Conservation (phyloP, 2,797 vertebrate species). For the Enteromius radiatus region DNA sequence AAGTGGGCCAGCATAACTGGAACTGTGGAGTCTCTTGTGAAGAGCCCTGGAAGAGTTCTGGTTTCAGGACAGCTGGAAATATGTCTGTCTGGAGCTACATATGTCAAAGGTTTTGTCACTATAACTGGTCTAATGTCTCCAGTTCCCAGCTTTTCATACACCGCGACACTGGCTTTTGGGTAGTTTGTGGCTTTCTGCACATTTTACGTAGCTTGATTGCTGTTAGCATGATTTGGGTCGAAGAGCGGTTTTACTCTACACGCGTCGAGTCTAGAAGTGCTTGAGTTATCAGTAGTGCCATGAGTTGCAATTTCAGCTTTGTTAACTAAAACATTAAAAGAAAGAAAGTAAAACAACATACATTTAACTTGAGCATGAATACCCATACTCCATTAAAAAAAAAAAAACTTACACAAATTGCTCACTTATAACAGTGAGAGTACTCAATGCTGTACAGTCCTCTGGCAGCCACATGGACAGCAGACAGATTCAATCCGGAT, state of each 20-base stretch:
- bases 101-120: background rate
- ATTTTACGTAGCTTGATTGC: background rate
- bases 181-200: background rate
- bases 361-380: slow-evolving; percentile 30
- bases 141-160: background rate
- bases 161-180: background rate
- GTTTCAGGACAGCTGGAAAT: background rate
- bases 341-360: slow-evolving; percentile 10
- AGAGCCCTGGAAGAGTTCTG: background rate
- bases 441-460: slow-evolving; percentile 57
- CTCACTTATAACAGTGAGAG: slow-evolving; percentile 66
- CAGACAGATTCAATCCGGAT: slow-evolving; percentile 18
- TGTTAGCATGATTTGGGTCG: background rate
- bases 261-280: slow-evolving; percentile 44
- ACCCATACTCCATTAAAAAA: slow-evolving; percentile 39
- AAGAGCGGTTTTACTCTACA: slow-evolving; percentile 5
- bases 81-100: background rate
- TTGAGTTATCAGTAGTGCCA: slow-evolving; percentile 46
- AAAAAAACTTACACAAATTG: slow-evolving; percentile 46
- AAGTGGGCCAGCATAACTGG: background rate
- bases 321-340: slow-evolving; percentile 63
- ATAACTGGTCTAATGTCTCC: background rate
- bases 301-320: slow-evolving; percentile 53
- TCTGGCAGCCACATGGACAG: slow-evolving; percentile 28
- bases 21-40: slow-evolving; percentile 1